A percentile compares a stretch with the other conserved stretches of the same genome.
Evolutionary conservation across 2,797 vertebrate genomes (phyloP).

Genomic region (Xerus rutilus): DNA sequence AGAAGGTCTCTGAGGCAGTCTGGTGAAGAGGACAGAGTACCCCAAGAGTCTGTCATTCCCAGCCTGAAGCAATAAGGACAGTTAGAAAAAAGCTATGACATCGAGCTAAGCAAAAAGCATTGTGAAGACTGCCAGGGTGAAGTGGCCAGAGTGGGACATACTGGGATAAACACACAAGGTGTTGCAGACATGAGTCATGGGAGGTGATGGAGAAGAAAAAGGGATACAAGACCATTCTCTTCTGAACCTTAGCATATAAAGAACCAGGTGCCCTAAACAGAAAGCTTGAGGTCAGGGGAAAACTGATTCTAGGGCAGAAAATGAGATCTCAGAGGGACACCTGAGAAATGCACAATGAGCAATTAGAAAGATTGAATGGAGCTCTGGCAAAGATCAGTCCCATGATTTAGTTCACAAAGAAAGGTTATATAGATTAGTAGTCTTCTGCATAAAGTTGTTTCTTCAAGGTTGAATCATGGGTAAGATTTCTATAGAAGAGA

Average conservation of each 20-base stretch:
- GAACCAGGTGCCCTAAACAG: neutral
- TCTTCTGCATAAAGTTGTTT: neutral
- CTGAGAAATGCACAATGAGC: neutral
- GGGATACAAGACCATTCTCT: neutral
- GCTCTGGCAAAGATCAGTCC: neutral
- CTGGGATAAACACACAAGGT: neutral
- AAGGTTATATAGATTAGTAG: neutral
- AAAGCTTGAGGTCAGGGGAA: neutral
- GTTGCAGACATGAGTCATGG: fast-evolving
- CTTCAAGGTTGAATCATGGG: neutral
- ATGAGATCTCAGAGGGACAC: neutral
- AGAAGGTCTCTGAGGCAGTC: neutral
- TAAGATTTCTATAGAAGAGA: neutral
- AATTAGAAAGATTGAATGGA: neutral
- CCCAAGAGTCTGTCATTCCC: neutral
- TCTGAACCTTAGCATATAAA: neutral
- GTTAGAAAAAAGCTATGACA: neutral
- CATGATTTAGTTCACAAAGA: neutral
- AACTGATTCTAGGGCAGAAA: neutral
- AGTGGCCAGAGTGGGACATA: neutral
- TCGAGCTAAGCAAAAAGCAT: neutral
- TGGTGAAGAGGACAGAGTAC: neutral
- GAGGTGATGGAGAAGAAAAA: neutral
- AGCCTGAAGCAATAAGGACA: neutral
- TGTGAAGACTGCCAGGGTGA: neutral